Conservation (phyloP, 2,797 vertebrate genomes). For the Brachyalestes nurse region DNA sequence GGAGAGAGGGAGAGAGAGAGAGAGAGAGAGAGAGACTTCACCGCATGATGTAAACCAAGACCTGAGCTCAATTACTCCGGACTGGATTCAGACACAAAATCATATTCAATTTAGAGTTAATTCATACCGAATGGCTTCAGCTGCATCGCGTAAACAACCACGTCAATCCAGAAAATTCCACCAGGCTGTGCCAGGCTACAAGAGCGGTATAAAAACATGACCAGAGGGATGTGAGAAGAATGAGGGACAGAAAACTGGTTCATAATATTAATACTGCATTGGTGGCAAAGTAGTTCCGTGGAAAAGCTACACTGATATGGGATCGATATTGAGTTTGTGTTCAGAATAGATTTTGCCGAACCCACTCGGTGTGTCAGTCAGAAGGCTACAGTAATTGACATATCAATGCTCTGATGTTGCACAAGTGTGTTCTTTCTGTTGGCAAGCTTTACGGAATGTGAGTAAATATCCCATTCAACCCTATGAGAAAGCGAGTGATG, state of each 20-base stretch:
- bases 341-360: too few species aligned
- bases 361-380: too few species aligned
- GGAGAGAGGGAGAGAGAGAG: conserved; percentile 32
- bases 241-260: not conserved
- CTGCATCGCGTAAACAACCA: conserved; percentile 23
- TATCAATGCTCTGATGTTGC: too few species aligned
- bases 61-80: conserved; percentile 32
- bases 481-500: too few species aligned
- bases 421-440: too few species aligned
- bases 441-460: too few species aligned
- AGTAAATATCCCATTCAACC: too few species aligned
- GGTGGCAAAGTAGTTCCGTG: not conserved
- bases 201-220: not conserved
- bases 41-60: conserved; percentile 64
- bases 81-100: conserved; percentile 34
- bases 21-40: conserved; percentile 54
- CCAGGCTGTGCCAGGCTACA: not conserved
- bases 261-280: not conserved
- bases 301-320: not conserved
- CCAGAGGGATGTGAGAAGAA: not conserved
- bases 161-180: not conserved
- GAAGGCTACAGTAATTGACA: too few species aligned
- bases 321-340: too few species aligned
- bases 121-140: conserved; percentile 31
- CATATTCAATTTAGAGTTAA: conserved; percentile 36